Base-by-base conservation (phyloP, 2,888 invertebrate species). In the Pimpla rufipes region DNA sequence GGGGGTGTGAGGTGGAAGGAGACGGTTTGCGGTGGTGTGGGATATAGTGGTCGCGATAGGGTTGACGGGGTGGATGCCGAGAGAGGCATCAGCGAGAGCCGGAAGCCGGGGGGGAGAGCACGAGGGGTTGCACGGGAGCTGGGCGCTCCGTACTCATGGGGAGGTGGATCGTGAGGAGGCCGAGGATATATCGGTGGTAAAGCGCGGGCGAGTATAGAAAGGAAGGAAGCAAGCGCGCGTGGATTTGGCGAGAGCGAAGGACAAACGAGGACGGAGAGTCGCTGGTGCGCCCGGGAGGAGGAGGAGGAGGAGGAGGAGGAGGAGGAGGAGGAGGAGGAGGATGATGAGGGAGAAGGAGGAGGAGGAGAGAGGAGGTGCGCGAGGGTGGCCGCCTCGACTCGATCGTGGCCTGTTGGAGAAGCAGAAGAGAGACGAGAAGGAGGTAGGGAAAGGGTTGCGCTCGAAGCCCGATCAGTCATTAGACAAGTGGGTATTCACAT, bases 401-500 rank as follows among this genome's bases (percentile, higher is more conserved):
- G 83, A 74, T 57, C 55, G 29, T 68, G 55, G 74, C 81, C 75
- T 85, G 84, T 80, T 75, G 81, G 77, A 81, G 84, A 87, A 88
- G 88, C 71, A 81, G 79, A 74, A 81, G 78, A 37, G 66, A 71
- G 50, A 70, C 50, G 66, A n/a, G 59, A 62, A 77, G 67, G 77
- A 62, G 62, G 40, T 40, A 59, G 88, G 87, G 89, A 91, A 91
- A 90, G 92, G 91, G 92, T 91, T 92, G 89, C 87, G 90, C 91
- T 90, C 90, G 91, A 91, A 92, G 92, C 92, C 91, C 92, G 93
- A 93, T 93, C 93, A 93, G 93, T 93, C 93, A 93, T 93, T 93
- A 93, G 93, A 92, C 93, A 93, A 93, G 92, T 93, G 92, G 92
- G 92, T 92, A 92, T 92, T 92, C 92, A 90, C 91, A 92, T 92